These are phyloP conservation scores for Drosophila orena DNA, from an alignment of 1,140 invertebrate species.

Conservation along the genomic window DNA sequence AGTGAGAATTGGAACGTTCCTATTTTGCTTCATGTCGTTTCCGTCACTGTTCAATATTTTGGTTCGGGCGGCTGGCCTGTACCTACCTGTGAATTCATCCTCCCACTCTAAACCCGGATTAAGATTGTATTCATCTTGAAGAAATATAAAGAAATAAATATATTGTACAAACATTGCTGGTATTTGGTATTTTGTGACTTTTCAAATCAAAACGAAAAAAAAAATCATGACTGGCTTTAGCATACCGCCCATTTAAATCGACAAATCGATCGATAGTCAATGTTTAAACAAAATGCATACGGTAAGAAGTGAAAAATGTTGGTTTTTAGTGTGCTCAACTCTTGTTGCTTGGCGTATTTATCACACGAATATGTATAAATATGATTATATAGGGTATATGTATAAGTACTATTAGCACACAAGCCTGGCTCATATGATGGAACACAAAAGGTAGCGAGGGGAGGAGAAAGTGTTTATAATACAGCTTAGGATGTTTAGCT, in stretches of 20 bases:
- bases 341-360: slow-evolving; percentile 36
- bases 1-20: slow-evolving; percentile 81
- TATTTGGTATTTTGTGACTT: slow-evolving; percentile 48
- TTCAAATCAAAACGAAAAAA: slow-evolving; percentile 45
- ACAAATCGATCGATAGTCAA: slow-evolving; percentile 35
- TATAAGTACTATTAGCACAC: slow-evolving; percentile 56
- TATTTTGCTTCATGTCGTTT: slow-evolving; percentile 85
- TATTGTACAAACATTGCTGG: slow-evolving; percentile 75
- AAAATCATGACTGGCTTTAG: slow-evolving; percentile 30
- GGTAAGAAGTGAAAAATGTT: slow-evolving; percentile 45
- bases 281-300: slow-evolving; percentile 51
- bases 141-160: slow-evolving; percentile 89
- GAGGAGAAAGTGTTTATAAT: slow-evolving; percentile 47
- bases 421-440: slow-evolving; percentile 44
- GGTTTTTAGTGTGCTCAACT: slow-evolving; percentile 36
- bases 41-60: slow-evolving; percentile 76
- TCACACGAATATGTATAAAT: slow-evolving; percentile 46
- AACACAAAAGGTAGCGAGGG: slow-evolving; percentile 43
- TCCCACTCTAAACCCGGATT: slow-evolving; percentile 99
- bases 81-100: slow-evolving; percentile 99
- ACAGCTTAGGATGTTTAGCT: slow-evolving; percentile 58
- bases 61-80: slow-evolving; percentile 84
- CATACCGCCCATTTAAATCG: slow-evolving; percentile 49
- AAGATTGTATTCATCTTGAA: slow-evolving; percentile 99
- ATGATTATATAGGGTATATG: slow-evolving; percentile 32